Evolutionary conservation across 2,888 invertebrate species (phyloP), one percentile per base, ranked within the genome.

Genomic region (Falcaria lacertinaria): DNA sequence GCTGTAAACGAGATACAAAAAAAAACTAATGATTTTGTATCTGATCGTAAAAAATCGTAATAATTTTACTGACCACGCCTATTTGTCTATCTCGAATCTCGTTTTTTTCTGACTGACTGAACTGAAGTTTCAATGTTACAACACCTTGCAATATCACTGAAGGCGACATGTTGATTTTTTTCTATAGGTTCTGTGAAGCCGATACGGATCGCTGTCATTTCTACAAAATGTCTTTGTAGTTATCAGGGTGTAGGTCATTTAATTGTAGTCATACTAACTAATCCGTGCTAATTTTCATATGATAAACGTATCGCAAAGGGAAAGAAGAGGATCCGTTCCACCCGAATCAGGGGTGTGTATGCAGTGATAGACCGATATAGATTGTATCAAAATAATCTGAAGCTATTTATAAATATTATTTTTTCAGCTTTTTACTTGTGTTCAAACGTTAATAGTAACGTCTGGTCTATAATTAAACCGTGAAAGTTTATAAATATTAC

Each of bases 391-490:
- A 89, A 88, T 89, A 89, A 88, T 89, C 84, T 74, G 62, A 84
- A 89, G 87, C 89, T 90, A 90, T 90, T 90, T 90, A 89, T 90
- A 90, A 89, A 90, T 89, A 89, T 88, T 89, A 89, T 89, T 89
- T 89, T 88, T 87, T 84, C 82, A 83, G 80, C 87, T 86, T 90
- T 37, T 89, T 89, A 86, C 88, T 87, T 88, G 86, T 86, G 88
- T 89, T 85, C 86, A 81, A 87, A 84, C 86, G 83, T 85, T 88
- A 87, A 86, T 87, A 87, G 85, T 86, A 87, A 80, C 87, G 86
- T 87, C 86, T 84, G 83, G 73, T 83, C 88, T 89, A 89, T 83
- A 86, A 88, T 85, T 89, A 87, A 84, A 81, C 74, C 71, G 79
- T 80, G 86, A 84, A 88, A 88, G 87, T 89, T 85, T 88, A 87